Evolutionary conservation across 2,113 vertebrate species (phyloP).

Genomic region (Prolemur simus): DNA sequence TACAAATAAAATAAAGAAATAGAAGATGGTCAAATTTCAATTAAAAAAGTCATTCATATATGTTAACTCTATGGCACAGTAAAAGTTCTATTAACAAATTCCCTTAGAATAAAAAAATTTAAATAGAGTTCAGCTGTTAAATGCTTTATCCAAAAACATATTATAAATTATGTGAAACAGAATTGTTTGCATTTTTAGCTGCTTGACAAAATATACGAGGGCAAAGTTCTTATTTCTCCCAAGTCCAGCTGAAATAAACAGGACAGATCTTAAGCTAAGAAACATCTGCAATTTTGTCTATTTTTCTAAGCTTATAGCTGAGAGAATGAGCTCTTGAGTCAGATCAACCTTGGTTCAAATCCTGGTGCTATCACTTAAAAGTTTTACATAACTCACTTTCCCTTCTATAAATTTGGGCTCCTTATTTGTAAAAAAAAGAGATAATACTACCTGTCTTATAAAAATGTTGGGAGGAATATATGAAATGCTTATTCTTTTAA

Average conservation of each 20-base stretch:
- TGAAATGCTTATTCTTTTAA: neutral
- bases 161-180: slow-evolving; percentile 37
- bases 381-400: neutral
- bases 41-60: neutral
- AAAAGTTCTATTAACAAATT: neutral
- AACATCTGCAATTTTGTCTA: slow-evolving; percentile 21
- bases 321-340: neutral
- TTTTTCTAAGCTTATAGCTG: slow-evolving; percentile 40
- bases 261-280: neutral
- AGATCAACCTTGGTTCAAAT: neutral
- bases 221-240: slow-evolving; percentile 39
- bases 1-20: neutral
- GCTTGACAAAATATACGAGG: slow-evolving; percentile 53
- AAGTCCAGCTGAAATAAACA: slow-evolving; percentile 46
- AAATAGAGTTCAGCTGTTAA: slow-evolving; percentile 19
- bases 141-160: slow-evolving; percentile 31
- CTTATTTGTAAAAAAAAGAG: neutral
- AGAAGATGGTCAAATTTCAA: neutral
- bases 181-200: slow-evolving; percentile 26
- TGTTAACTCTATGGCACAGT: neutral
- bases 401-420: neutral
- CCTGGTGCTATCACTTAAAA: neutral
- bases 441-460: neutral
- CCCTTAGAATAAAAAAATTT: neutral
- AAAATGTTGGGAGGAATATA: neutral